phyloP scores from a whole-genome alignment of 92 coral and sea anemone species.

The Zoanthus gigantus region DNA sequence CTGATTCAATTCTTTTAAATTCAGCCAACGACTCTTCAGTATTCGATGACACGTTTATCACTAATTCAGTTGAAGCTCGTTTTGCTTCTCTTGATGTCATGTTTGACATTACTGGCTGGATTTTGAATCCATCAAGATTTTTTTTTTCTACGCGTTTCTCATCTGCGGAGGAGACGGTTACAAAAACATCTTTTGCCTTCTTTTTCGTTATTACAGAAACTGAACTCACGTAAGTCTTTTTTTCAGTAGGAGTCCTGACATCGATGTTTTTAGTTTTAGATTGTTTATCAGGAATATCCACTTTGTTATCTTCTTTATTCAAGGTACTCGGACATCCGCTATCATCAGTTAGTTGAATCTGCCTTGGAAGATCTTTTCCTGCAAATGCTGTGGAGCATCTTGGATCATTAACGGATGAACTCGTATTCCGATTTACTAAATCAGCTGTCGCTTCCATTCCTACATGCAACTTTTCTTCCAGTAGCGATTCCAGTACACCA shows the following conservation, averaged over 20 bases:
- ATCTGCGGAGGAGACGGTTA: conserved; percentile 23
- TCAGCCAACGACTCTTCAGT: background rate
- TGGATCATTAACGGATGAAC: background rate
- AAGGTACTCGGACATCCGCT: background rate
- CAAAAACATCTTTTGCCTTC: conserved; percentile 28
- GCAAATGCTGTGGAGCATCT: background rate
- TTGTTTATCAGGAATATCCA: background rate
- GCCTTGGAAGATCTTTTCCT: background rate
- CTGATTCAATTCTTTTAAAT: background rate
- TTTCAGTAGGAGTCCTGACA: background rate
- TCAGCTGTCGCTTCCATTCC: background rate
- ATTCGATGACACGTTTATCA: conserved; percentile 12
- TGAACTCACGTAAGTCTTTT: conserved; percentile 35
- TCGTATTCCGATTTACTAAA: background rate
- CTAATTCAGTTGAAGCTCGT: conserved; percentile 42
- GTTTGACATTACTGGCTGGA: background rate
- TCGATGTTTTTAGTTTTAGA: background rate
- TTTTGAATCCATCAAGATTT: background rate
- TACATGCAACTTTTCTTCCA: conserved; percentile 32
- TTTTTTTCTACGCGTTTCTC: background rate
- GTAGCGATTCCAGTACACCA: conserved; percentile 17
- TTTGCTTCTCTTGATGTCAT: conserved; percentile 5
- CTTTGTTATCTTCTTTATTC: background rate
- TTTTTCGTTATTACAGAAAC: conserved; percentile 27
- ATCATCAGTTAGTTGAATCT: background rate